These are phyloP conservation scores for Hyaena hyaena DNA, from an alignment of 2,113 vertebrate species.

Conservation along the genomic window DNA sequence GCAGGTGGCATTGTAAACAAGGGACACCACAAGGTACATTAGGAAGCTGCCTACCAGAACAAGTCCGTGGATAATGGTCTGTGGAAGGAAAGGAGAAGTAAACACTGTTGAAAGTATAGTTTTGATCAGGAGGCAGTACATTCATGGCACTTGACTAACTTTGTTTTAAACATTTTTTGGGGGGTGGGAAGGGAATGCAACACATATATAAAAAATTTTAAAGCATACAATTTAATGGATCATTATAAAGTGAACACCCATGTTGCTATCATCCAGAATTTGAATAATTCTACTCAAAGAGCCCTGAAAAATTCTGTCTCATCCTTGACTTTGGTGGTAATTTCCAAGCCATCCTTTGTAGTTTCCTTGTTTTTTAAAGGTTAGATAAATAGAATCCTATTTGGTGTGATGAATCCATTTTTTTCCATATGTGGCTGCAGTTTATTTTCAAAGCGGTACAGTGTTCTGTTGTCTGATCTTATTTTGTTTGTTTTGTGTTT, in stretches of 20 bases:
- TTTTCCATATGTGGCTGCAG: background rate
- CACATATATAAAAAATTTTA: background rate
- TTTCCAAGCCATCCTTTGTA: background rate
- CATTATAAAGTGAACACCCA: background rate
- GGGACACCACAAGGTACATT: slow-evolving; percentile 88
- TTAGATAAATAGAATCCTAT: background rate
- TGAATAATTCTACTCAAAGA: background rate
- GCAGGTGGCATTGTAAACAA: slow-evolving; percentile 90
- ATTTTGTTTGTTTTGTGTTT: background rate
- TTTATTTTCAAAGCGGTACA: background rate
- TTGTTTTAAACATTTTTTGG: background rate
- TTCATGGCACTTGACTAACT: background rate
- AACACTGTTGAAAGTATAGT: background rate
- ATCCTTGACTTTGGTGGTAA: background rate
- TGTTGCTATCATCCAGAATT: background rate
- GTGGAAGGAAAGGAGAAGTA: slow-evolving; percentile 51
- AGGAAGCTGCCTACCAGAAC: slow-evolving; percentile 90
- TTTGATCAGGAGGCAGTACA: background rate
- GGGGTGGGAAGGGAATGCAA: background rate
- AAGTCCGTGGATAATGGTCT: slow-evolving; percentile 91
- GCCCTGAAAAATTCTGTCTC: background rate
- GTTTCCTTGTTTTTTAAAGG: background rate
- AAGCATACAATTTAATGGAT: background rate
- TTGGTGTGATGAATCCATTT: background rate
- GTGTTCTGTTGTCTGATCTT: background rate